A percentile compares a stretch with the other conserved stretches of the same genome.
Evolutionary conservation across 2,888 invertebrate species (phyloP).

Genomic region (Leptinotarsa peninsularis): DNA sequence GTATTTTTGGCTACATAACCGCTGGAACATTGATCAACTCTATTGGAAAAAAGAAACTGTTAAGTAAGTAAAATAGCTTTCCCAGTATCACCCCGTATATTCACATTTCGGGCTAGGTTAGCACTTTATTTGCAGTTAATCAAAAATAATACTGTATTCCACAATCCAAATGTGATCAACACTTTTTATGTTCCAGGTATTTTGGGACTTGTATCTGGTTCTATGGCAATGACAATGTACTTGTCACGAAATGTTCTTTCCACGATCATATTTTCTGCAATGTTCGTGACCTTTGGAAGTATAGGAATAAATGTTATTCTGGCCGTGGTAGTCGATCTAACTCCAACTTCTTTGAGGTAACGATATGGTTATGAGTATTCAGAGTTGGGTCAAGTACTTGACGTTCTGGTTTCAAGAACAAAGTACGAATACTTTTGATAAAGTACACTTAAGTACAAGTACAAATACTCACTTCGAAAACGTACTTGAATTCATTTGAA

Average conservation of each 20-base stretch:
- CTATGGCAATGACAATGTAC: conserved; percentile 48
- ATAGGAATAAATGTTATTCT: conserved; percentile 73
- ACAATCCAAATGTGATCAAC: neutral
- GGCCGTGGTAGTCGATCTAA: conserved; percentile 74
- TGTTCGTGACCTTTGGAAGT: conserved; percentile 70
- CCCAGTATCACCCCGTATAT: too few species aligned
- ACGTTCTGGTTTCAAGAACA: too few species aligned
- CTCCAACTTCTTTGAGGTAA: conserved; percentile 76
- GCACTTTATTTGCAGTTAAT: too few species aligned
- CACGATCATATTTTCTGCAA: conserved; percentile 64
- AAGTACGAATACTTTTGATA: too few species aligned
- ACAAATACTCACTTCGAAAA: too few species aligned
- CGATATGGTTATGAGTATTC: neutral
- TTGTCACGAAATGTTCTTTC: conserved; percentile 66
- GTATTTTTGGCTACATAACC: conserved; percentile 48
- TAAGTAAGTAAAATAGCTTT: conserved; percentile 42
- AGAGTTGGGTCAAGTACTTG: too few species aligned
- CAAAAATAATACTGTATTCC: neutral
- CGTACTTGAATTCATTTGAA: too few species aligned
- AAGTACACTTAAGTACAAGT: too few species aligned
- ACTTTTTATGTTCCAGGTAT: conserved; percentile 43
- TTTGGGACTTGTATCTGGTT: conserved; percentile 45
- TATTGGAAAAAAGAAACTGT: conserved; percentile 51
- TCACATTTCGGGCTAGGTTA: too few species aligned
- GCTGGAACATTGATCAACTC: conserved; percentile 53